Evolutionary conservation across 37 sponge, comb jelly and placozoan species (phyloP).

Genomic region (Halisarca cf. caerulea): DNA sequence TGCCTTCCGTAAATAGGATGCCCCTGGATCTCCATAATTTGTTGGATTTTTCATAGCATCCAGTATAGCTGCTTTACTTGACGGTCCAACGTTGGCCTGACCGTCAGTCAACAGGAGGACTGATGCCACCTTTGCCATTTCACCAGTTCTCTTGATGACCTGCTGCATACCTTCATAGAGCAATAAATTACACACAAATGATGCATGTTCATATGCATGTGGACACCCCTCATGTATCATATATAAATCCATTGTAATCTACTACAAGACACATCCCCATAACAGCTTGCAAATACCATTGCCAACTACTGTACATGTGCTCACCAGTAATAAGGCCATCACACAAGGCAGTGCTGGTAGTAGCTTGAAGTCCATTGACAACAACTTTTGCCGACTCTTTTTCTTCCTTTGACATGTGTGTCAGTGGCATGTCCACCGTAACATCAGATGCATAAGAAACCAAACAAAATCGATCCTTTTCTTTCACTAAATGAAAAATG

Average conservation of each 20-base stretch:
- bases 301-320: too few species aligned
- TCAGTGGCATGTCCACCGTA: slow-evolving; percentile 59
- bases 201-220: too few species aligned
- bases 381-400: slow-evolving; percentile 52
- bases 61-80: slow-evolving; percentile 53
- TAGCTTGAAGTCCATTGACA: slow-evolving; percentile 53
- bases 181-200: too few species aligned
- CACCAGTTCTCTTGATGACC: slow-evolving; percentile 33
- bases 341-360: slow-evolving; percentile 79
- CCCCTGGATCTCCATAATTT: too few species aligned
- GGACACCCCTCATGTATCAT: too few species aligned
- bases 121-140: slow-evolving; percentile 77
- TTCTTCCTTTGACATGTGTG: slow-evolving; percentile 58
- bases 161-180: slow-evolving; percentile 55
- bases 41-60: slow-evolving; percentile 64
- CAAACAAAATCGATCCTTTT: slow-evolving; percentile 72
- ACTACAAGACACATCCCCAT: too few species aligned
- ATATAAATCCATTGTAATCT: too few species aligned
- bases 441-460: slow-evolving; percentile 79
- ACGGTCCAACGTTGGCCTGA: slow-evolving; percentile 77
- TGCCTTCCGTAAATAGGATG: too few species aligned
- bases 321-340: slow-evolving; percentile 83
- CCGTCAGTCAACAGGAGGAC: slow-evolving; percentile 93
- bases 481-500: slow-evolving; percentile 59
- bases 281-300: too few species aligned